phyloP scores from a whole-genome alignment of 2,113 vertebrate species.

The Anolis carolinensis region DNA sequence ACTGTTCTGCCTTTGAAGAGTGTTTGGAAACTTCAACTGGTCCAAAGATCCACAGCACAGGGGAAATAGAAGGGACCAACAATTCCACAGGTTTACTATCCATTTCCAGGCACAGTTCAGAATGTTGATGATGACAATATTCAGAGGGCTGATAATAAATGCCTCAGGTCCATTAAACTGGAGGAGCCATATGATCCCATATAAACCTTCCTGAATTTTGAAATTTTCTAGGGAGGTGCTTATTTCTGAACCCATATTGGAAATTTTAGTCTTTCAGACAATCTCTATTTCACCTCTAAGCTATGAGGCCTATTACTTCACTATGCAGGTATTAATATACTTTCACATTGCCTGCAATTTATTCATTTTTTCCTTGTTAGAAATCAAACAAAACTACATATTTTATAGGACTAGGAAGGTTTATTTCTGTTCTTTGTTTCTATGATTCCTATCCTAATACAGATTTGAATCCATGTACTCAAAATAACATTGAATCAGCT shows the following conservation, averaged over 20 bases:
- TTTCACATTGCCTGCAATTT: constrained; percentile 43
- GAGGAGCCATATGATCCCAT: too few species aligned
- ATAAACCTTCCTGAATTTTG: too few species aligned
- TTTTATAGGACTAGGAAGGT: constrained; percentile 10
- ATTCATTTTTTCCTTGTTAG: constrained; percentile 1
- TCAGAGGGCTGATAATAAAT: too few species aligned
- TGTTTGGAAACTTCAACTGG: too few species aligned
- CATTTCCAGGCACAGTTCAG: too few species aligned
- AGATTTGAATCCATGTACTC: constrained; percentile 21
- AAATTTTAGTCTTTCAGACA: neutral
- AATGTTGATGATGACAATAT: too few species aligned
- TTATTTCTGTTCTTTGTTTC: neutral
- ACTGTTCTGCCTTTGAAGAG: too few species aligned
- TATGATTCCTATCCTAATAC: neutral
- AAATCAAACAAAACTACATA: neutral
- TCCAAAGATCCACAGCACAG: too few species aligned
- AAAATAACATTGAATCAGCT: constrained; percentile 31
- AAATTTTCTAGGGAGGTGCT: too few species aligned
- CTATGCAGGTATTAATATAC: neutral
- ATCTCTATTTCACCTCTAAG: neutral
- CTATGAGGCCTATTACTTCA: neutral
- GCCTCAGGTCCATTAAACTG: too few species aligned
- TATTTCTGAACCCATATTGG: neutral
- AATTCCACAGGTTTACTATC: too few species aligned
- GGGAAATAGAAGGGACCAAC: neutral